Conservation (phyloP, 2,888 invertebrate species). For the Heliconius ethilla region DNA sequence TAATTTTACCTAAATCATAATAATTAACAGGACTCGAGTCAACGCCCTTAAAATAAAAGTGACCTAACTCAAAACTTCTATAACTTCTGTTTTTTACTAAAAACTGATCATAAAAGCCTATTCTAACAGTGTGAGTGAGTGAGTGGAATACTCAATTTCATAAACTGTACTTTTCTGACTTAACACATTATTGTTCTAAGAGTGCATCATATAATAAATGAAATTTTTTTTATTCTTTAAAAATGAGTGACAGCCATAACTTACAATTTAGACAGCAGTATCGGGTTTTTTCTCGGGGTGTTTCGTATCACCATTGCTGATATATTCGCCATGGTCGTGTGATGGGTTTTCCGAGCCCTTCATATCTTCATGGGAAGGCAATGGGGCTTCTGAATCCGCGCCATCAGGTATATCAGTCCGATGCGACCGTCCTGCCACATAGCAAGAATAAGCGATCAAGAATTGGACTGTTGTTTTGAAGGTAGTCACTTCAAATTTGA, state of each 20-base stretch:
- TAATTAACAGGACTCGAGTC: not conserved
- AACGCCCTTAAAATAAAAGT: not conserved
- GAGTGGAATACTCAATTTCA: too few relatives aligned
- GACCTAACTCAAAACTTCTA: not conserved
- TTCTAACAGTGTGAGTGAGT: not conserved
- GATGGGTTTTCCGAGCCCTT: slow-evolving; percentile 83
- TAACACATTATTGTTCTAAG: not conserved
- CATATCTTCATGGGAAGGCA: slow-evolving; percentile 81
- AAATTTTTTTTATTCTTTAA: not conserved
- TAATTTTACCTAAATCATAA: not conserved
- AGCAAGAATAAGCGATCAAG: slow-evolving; percentile 79
- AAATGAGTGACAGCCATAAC: slow-evolving; percentile 41
- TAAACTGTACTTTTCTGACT: not conserved
- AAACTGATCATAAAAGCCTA: not conserved
- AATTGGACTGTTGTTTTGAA: slow-evolving; percentile 45
- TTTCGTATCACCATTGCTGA: slow-evolving; percentile 81
- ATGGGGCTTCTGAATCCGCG: slow-evolving; percentile 84
- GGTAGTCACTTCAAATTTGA: not conserved
- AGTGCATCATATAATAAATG: not conserved
- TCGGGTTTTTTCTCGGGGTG: slow-evolving; percentile 78
- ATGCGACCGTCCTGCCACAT: slow-evolving; percentile 83
- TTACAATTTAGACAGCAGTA: slow-evolving; percentile 72
- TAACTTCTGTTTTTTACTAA: not conserved
- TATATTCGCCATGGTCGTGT: slow-evolving; percentile 83
- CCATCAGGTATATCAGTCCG: slow-evolving; percentile 84